Evolutionary conservation across 2,888 invertebrate species (phyloP).

Genomic region (Trichopria drosophilae): DNA sequence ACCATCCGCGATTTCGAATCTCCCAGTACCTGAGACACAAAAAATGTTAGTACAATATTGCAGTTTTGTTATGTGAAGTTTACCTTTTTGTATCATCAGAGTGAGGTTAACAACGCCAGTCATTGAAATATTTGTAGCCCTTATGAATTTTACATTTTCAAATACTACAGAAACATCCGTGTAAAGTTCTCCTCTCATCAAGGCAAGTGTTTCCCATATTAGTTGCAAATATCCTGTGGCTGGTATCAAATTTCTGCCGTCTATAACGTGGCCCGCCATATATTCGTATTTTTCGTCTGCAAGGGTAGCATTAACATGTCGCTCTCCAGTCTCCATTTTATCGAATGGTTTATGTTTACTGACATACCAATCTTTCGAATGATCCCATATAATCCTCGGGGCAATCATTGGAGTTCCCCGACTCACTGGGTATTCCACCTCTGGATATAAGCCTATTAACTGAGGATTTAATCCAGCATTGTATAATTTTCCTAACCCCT

Average conservation of each 20-base stretch:
- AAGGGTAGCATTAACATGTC: conserved; percentile 43
- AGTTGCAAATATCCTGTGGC: conserved; percentile 63
- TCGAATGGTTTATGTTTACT: conserved; percentile 47
- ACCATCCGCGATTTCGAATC: conserved; percentile 66
- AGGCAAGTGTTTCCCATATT: conserved; percentile 61
- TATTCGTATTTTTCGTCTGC: conserved; percentile 54
- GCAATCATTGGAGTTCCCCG: conserved; percentile 63
- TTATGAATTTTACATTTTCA: conserved; percentile 59
- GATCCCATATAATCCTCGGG: conserved; percentile 48
- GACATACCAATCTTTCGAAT: conserved; percentile 54
- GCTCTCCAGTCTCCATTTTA: conserved; percentile 38
- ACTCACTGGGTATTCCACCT: conserved; percentile 61
- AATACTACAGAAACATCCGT: conserved; percentile 51
- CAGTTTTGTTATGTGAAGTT: not conserved
- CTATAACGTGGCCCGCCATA: conserved; percentile 61
- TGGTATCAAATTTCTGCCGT: too few species aligned
- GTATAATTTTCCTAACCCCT: not conserved
- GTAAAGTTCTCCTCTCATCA: conserved; percentile 53
- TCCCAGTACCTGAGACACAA: conserved; percentile 53
- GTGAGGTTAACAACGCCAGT: conserved; percentile 52
- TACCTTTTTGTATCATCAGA: conserved; percentile 54
- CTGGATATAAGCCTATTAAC: conserved; percentile 56
- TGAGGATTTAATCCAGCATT: not conserved
- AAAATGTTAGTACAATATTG: not conserved
- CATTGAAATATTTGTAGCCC: conserved; percentile 53